Base-by-base conservation (phyloP, 2,797 vertebrate species). In the Propithecus deckenii region DNA sequence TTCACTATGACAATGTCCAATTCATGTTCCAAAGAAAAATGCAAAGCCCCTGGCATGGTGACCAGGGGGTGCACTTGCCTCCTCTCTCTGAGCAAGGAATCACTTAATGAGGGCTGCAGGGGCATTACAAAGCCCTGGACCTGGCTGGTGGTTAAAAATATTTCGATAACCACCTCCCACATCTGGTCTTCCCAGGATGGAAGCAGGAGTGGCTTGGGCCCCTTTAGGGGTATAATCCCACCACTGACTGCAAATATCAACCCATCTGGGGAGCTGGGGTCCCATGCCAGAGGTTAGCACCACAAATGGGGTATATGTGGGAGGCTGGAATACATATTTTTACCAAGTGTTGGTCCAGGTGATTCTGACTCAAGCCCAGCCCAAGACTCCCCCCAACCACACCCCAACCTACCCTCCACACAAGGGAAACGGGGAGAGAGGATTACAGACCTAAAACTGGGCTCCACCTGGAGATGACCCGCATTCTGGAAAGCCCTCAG, bases 111-210 rank as follows among this genome's bases (percentile, higher is more conserved):
- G 95, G 89, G 55, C 59, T 96, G 13, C 4, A 22, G 48, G 86
- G 69, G 41, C 74, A 79, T 85, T 67, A 94, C 94, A 95, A 96
- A 95, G 89, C 75, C 79, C 65, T 79, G 23, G 18, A 86, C 63
- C 74, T 87, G 75, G 32, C 79, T 32, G 23, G 48, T 0, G 0
- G 86, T 95, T 97, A 97, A 97, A 97, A 97, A 96, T 97, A 97
- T 93, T 92, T 87, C 6, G 2, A 52, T 80, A 90, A 94, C 89
- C 67, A 43, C 46, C 71, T 78, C 79, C 59, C 84, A 57, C 23
- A 46, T 63, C 50, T 87, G 52, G 79, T 61, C 63, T 85, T 96
- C 61, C 84, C 22, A 65, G 78, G 65, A 85, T 67, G 59, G 69
- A 94, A 95, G 83, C 46, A 20, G 43, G 63, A 91, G 18, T 78